Base-by-base conservation (phyloP, 2,113 vertebrate genomes). In the Astur gentilis region DNA sequence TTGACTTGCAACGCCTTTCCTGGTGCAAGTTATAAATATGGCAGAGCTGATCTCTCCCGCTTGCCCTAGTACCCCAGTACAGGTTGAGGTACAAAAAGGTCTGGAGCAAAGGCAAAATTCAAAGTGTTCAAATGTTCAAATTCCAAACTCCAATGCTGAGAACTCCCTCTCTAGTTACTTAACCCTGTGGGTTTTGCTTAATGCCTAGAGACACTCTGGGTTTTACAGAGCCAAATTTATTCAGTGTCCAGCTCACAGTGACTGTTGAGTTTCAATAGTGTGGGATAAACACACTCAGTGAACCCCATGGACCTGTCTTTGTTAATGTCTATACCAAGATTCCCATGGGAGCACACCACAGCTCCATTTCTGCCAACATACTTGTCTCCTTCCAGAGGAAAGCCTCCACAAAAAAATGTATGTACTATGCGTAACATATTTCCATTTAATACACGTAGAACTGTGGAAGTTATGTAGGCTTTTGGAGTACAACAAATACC, bases 1-100 rank as follows among this genome's bases (percentile, higher is more conserved):
- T 70, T 5, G 7, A 7, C 6, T n/a, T n/a, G 40, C 8, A 4
- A 36, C 18, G 16, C 6, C 13, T 15, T 82, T 76, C 50, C 14
- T 3, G 1, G 19, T 20, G 20, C 47, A 47, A 78, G 45, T 27
- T 62, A 40, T 21, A 82, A 71, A 75, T 19, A 47, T 0, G 0
- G 31, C 12, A 64, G 16, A 79, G 26, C 13, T 45, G 16, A 13
- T 49, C 32, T 83, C 72, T 45, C 47, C 29, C 42, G 29, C 9
- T 26, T 18, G 1, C 16, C 27, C n/a, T 32, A 20, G 8, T 31
- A 54, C 20, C 27, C 3, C 9, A 70, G 27, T 23, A 67, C 12
- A 29, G 13, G 13, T 34, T 52, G 21, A 82, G 20, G n/a, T 27
- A 61, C 23, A 47, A 71, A 91, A 40, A 12, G 5, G 7, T 61